These are phyloP conservation scores for Chesias legatella DNA, from an alignment of 2,888 invertebrate species.

Conservation along the genomic window DNA sequence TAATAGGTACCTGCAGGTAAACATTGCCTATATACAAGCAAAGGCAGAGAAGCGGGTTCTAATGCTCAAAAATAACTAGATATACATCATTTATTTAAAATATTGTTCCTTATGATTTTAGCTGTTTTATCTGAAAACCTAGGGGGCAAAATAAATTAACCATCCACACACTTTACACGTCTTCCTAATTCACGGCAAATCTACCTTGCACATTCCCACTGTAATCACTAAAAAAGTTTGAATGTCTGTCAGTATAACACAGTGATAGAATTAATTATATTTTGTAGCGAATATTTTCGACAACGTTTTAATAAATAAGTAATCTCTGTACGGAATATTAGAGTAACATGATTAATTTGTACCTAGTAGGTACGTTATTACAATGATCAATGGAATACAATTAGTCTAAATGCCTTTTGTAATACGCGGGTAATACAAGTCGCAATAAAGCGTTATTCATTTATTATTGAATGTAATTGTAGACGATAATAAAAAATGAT, in stretches of 20 bases:
- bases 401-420: no score
- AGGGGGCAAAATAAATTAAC: background rate
- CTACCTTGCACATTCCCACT: constrained; percentile 10
- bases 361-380: no score
- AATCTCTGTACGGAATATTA: no score
- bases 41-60: constrained; percentile 3
- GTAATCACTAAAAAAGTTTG: constrained; percentile 16
- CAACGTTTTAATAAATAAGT: constrained; percentile 38
- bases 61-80: constrained; percentile 17
- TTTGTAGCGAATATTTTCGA: constrained; percentile 44
- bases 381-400: no score
- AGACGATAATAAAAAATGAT: no score
- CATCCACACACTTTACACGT: background rate
- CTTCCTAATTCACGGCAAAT: constrained; percentile 4
- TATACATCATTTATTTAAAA: constrained; percentile 4
- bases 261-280: constrained; percentile 20
- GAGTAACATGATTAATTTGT: no score
- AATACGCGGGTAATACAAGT: constrained; percentile 11
- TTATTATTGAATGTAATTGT: no score
- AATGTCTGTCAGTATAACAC: constrained; percentile 28
- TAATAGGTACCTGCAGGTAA: constrained; percentile 7
- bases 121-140: background rate
- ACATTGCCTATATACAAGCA: constrained; percentile 1
- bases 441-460: constrained; percentile 34
- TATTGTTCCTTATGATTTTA: no score